Evolutionary conservation across 2,888 invertebrate genomes (phyloP).

Genomic region (Rhagonycha lutea): DNA sequence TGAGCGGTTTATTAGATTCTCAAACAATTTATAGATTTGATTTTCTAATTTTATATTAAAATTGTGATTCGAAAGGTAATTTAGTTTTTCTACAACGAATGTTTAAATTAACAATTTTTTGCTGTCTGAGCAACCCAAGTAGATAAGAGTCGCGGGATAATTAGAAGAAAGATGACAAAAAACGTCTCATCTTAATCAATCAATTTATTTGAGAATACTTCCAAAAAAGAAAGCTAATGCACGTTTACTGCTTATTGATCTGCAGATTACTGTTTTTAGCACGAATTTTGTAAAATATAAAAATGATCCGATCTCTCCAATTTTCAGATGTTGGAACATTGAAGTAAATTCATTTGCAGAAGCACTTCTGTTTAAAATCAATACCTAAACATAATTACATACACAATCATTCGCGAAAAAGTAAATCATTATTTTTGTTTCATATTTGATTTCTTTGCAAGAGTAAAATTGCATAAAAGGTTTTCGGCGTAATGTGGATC

Average conservation of each 20-base stretch:
- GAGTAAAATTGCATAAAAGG: neutral
- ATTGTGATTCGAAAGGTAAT: neutral
- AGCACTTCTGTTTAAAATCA: neutral
- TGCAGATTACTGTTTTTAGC: neutral
- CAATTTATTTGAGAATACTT: neutral
- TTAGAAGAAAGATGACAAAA: neutral
- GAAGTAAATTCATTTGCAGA: neutral
- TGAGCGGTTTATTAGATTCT: constrained; percentile 7
- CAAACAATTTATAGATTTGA: neutral
- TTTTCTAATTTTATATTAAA: neutral
- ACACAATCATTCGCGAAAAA: neutral
- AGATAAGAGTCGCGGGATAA: neutral
- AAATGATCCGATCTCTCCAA: neutral
- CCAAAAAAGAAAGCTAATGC: neutral
- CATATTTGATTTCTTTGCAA: neutral
- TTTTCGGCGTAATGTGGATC: too few species aligned
- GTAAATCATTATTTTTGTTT: neutral
- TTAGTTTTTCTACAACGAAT: neutral
- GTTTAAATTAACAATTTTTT: neutral
- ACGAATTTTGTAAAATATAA: neutral
- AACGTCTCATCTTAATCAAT: neutral
- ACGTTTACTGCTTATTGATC: neutral
- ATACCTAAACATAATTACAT: neutral
- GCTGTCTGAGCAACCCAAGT: neutral
- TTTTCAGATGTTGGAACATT: neutral